These are phyloP conservation scores for Cariama cristata DNA, from an alignment of 2,113 vertebrate genomes.

Conservation along the genomic window DNA sequence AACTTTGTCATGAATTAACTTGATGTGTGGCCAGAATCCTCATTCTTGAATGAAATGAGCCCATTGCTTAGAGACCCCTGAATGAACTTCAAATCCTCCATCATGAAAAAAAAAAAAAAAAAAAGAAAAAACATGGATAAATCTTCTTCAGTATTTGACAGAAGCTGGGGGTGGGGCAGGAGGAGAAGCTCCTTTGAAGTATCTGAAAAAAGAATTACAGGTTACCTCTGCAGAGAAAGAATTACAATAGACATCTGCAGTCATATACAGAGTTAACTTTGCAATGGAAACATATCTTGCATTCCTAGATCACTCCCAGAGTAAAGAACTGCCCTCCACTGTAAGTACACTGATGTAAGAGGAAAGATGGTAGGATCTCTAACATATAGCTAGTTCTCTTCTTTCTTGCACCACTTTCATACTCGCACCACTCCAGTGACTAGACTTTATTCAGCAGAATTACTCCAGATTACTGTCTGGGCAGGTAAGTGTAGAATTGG, in stretches of 20 bases:
- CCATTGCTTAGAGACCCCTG: neutral
- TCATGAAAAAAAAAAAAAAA: neutral
- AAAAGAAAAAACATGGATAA: neutral
- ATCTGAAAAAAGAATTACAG: neutral
- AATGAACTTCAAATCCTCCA: neutral
- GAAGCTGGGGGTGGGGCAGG: neutral
- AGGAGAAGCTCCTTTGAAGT: neutral
- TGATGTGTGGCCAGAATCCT: neutral
- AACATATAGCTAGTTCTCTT: neutral
- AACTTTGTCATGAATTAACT: neutral
- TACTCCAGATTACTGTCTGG: neutral
- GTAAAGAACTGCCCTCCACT: neutral
- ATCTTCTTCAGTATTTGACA: neutral
- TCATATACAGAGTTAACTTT: neutral
- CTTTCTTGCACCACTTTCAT: neutral
- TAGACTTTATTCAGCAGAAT: neutral
- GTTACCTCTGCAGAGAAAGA: neutral
- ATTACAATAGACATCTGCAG: neutral
- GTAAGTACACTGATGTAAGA: neutral
- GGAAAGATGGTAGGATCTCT: neutral
- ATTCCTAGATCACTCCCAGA: neutral
- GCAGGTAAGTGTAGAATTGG: neutral
- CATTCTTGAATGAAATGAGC: neutral
- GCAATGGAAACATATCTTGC: neutral
- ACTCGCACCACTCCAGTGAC: fast-evolving